phyloP scores from a whole-genome alignment of 2,888 invertebrate species.

The Julus scandinavius region DNA sequence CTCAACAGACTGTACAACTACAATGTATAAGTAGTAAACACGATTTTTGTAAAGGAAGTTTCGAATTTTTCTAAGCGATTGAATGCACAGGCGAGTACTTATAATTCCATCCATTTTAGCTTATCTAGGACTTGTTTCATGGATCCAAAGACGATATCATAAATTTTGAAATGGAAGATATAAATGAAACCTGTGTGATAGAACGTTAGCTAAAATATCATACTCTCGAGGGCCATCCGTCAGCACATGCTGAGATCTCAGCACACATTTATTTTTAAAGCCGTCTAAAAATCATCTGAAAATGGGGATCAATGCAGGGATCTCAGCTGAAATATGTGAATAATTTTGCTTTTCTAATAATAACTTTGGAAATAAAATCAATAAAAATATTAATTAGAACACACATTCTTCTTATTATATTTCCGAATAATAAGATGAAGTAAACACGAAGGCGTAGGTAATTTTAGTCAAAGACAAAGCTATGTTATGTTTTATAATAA shows the following conservation, averaged over 20 bases:
- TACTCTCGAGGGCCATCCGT: slow-evolving; percentile 12
- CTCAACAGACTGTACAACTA: too few species aligned
- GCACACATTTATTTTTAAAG: not conserved
- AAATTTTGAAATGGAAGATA: not conserved
- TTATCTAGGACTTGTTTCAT: slow-evolving; percentile 2
- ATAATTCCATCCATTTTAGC: slow-evolving; percentile 13
- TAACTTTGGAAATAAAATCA: too few species aligned
- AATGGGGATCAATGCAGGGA: not conserved
- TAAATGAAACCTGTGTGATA: not conserved
- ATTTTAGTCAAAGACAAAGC: too few species aligned
- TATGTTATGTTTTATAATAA: too few species aligned
- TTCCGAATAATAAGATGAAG: too few species aligned
- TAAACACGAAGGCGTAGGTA: too few species aligned
- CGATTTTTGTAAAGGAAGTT: not conserved
- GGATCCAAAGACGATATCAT: not conserved
- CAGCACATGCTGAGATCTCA: not conserved
- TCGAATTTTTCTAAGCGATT: not conserved
- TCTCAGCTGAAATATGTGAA: too few species aligned
- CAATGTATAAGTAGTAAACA: not conserved
- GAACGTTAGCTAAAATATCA: slow-evolving; percentile 9
- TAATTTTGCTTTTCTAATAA: too few species aligned
- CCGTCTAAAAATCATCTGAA: not conserved
- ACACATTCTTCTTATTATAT: too few species aligned
- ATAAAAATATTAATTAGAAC: too few species aligned
- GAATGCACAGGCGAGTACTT: not conserved